Evolutionary conservation across 2,888 invertebrate species (phyloP).

Genomic region (Pyrocoelia pectoralis): DNA sequence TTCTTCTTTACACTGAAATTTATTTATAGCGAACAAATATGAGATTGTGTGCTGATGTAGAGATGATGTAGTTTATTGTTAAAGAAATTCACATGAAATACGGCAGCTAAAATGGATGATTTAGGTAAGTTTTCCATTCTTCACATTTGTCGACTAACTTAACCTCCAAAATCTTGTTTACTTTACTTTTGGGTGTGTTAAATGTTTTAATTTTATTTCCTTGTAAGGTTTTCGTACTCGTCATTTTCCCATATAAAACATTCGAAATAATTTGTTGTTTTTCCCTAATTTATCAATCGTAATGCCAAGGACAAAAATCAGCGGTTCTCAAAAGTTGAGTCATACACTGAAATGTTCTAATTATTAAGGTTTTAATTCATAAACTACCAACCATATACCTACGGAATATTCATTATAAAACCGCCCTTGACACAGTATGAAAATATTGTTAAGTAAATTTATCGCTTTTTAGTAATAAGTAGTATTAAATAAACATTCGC

Average conservation of each 20-base stretch:
- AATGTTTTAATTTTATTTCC: too few species aligned
- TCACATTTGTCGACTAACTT: constrained; percentile 22
- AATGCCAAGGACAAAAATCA: constrained; percentile 13
- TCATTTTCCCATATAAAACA: too few species aligned
- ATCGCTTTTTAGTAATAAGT: background rate
- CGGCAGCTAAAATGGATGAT: constrained; percentile 52
- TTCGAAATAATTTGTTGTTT: too few species aligned
- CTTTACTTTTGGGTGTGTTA: too few species aligned
- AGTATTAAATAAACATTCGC: background rate
- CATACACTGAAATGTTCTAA: background rate
- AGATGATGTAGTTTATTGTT: background rate
- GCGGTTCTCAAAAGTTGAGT: constrained; percentile 16
- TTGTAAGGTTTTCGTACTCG: too few species aligned
- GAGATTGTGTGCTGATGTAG: background rate
- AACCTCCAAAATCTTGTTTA: constrained; percentile 23
- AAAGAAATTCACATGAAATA: background rate
- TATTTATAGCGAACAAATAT: constrained; percentile 7
- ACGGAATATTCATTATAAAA: constrained; percentile 12
- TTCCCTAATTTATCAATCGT: background rate
- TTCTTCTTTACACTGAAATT: background rate
- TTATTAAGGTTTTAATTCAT: background rate
- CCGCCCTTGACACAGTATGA: constrained; percentile 23
- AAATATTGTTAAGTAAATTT: constrained; percentile 4
- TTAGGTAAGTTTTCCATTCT: constrained; percentile 49
- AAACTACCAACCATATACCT: constrained; percentile 15